phyloP scores from a whole-genome alignment of 64 coral and sea anemone species.

The Porites lutea region DNA sequence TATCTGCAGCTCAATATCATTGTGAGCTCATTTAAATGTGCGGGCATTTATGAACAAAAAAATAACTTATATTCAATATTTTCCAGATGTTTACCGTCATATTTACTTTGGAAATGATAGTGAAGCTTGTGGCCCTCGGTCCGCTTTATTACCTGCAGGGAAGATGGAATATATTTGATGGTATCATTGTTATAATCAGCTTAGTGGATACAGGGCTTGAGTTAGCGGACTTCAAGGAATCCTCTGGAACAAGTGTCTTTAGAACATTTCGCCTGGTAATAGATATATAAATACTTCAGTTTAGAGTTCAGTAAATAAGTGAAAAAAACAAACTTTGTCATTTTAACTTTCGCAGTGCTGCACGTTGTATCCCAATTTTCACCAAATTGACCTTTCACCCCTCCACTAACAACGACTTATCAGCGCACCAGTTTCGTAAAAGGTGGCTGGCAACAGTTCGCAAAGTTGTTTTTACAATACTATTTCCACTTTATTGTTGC shows the following conservation, averaged over 20 bases:
- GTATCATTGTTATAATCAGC: constrained; percentile 78
- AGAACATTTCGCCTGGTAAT: constrained; percentile 87
- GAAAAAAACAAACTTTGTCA: too few species aligned
- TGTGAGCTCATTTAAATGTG: too few species aligned
- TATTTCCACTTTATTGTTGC: background rate
- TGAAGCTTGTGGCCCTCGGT: constrained; percentile 84
- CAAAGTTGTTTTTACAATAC: too few species aligned
- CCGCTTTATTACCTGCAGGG: constrained; percentile 67
- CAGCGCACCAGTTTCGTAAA: too few species aligned
- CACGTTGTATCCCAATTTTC: too few species aligned
- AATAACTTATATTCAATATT: background rate
- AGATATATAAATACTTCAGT: background rate
- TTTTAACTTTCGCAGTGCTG: too few species aligned
- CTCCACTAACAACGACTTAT: too few species aligned
- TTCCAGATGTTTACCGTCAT: constrained; percentile 74
- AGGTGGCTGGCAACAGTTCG: too few species aligned
- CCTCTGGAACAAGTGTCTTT: constrained; percentile 74
- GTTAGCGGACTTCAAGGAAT: background rate
- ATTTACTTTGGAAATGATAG: constrained; percentile 81
- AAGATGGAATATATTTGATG: constrained; percentile 95
- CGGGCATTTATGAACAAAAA: too few species aligned
- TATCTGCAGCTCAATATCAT: too few species aligned
- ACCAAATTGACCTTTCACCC: too few species aligned
- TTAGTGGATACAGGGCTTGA: constrained; percentile 63
- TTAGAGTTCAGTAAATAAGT: too few species aligned